phyloP scores from a whole-genome alignment of 1,140 invertebrate genomes.

The Arion vulgaris region DNA sequence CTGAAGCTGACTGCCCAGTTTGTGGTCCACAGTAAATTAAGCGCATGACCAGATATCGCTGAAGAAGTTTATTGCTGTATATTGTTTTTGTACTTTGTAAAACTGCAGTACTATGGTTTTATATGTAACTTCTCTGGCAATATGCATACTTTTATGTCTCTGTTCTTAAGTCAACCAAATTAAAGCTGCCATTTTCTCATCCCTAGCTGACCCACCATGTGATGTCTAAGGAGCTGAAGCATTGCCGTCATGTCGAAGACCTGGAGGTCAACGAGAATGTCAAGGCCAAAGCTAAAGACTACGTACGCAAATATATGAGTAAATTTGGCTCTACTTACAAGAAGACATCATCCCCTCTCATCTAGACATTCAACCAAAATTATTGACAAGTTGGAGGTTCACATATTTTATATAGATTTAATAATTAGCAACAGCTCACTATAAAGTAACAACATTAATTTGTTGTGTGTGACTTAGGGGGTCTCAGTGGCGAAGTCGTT shows the following conservation, averaged over 20 bases:
- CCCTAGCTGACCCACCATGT: constrained; percentile 93
- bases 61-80: too few species aligned
- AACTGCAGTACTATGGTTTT: too few species aligned
- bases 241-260: constrained; percentile 89
- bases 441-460: neutral
- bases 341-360: constrained; percentile 23
- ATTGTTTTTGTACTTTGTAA: too few species aligned
- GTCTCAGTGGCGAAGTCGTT: too few species aligned
- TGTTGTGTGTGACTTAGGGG: neutral
- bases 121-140: too few species aligned
- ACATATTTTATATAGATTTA: neutral
- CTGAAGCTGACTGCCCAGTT: too few species aligned
- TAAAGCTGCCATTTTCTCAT: neutral
- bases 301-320: constrained; percentile 95
- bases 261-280: constrained; percentile 93
- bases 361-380: neutral
- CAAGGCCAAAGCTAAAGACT: constrained; percentile 89
- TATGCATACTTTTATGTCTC: too few species aligned
- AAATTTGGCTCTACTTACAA: constrained; percentile 82
- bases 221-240: constrained; percentile 95
- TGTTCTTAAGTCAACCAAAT: too few species aligned
- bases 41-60: too few species aligned
- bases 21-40: too few species aligned
- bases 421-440: neutral
- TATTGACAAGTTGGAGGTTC: neutral